Percentiles rank a stretch among this genome's conserved stretches.
Conservation (phyloP, 2,797 vertebrate genomes). For the Pogoniulus pusillus region DNA sequence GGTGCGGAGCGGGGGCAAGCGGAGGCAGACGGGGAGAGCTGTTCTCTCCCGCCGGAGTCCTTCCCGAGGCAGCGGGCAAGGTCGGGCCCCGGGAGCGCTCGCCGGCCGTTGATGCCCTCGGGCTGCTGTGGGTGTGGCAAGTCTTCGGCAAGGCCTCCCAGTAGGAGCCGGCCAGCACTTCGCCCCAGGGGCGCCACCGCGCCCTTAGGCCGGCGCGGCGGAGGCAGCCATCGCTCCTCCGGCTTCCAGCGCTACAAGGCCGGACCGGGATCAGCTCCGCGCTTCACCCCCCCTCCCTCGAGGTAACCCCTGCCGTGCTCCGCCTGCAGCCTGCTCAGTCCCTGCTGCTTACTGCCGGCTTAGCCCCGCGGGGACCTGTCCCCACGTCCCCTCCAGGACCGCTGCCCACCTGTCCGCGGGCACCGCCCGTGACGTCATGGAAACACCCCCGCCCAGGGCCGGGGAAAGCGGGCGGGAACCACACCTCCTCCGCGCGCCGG, state of each 20-base stretch:
- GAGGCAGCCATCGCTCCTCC: not conserved
- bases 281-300: not conserved
- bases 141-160: not conserved
- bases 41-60: not conserved
- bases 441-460: constrained; percentile 7
- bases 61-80: not conserved
- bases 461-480: not conserved
- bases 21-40: no score
- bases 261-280: not conserved
- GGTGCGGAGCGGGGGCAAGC: no score
- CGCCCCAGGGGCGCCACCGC: not conserved
- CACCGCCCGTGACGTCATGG: constrained; percentile 50
- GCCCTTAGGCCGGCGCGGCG: not conserved
- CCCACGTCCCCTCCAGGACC: not conserved
- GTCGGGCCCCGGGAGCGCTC: not conserved
- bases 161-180: not conserved
- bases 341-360: not conserved
- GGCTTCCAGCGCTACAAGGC: not conserved
- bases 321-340: not conserved
- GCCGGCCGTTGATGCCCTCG: not conserved
- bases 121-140: not conserved
- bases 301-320: not conserved
- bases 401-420: constrained; percentile 34
- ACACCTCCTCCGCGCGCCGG: not conserved
- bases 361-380: not conserved